Evolutionary conservation across 2,113 vertebrate genomes (phyloP).

Genomic region (Circaetus cinerascens): DNA sequence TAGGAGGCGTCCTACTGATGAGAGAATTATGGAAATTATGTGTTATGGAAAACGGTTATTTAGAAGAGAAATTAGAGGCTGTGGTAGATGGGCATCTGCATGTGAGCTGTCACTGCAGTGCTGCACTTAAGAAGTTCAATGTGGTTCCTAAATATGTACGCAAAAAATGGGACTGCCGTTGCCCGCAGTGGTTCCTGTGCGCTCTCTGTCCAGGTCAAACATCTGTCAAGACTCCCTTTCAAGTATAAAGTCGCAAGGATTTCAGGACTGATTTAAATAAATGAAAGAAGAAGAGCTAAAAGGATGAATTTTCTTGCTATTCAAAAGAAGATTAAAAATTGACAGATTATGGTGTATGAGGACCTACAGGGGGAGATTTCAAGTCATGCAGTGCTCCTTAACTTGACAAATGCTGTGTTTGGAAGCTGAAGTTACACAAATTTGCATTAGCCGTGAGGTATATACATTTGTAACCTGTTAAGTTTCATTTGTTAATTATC

Average conservation of each 20-base stretch:
- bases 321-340: conserved; percentile 54
- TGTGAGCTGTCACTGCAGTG: not conserved
- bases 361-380: not conserved
- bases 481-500: conserved; percentile 1
- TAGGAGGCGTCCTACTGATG: not conserved
- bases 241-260: not conserved
- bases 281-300: conserved; percentile 16
- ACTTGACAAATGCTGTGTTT: not conserved
- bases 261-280: conserved; percentile 10
- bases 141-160: not conserved
- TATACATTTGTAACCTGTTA: not conserved
- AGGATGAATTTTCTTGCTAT: conserved; percentile 12
- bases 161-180: not conserved
- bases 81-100: not conserved
- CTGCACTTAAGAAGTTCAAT: not conserved
- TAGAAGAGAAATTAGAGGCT: not conserved
- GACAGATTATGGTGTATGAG: not conserved
- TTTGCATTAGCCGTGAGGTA: not conserved
- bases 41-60: not conserved
- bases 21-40: not conserved
- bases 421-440: conserved; percentile 4
- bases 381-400: not conserved
- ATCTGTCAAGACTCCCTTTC: not conserved
- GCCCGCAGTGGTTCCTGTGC: not conserved
- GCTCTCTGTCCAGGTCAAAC: not conserved